A percentile compares a stretch with the other conserved stretches of the same genome.
These are phyloP conservation scores for Eulimnadia texana DNA, from an alignment of 1,140 invertebrate genomes.

Conservation along the genomic window DNA sequence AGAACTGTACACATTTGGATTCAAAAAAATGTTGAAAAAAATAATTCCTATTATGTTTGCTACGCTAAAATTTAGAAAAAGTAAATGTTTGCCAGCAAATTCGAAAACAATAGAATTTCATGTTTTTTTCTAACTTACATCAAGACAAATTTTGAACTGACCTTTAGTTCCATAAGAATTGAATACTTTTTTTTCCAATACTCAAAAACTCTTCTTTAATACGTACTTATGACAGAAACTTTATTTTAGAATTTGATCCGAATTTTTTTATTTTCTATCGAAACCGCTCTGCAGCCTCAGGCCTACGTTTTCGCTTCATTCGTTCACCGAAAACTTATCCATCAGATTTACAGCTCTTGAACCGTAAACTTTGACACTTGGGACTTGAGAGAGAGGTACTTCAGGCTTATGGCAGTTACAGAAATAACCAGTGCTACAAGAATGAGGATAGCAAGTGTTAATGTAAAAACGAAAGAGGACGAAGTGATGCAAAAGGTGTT, in stretches of 20 bases:
- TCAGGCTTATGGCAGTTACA: neutral
- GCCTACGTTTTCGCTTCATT: neutral
- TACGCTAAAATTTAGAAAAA: no score
- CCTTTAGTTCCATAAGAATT: no score
- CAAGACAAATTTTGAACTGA: no score
- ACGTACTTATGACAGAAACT: no score
- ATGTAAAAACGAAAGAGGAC: neutral
- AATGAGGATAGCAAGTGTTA: neutral
- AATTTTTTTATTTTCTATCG: neutral
- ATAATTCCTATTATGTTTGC: no score
- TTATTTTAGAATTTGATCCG: neutral
- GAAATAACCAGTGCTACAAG: neutral
- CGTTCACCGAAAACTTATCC: neutral
- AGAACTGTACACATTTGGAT: no score
- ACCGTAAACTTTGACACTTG: neutral
- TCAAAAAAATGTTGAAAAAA: no score
- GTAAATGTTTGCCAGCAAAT: no score
- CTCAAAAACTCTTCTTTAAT: no score
- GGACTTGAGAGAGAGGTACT: neutral
- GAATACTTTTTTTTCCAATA: no score
- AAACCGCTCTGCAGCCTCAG: neutral
- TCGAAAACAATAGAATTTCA: no score
- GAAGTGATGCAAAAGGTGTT: neutral
- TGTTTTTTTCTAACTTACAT: no score
- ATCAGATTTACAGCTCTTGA: neutral